These are phyloP conservation scores for Acanthurus leucopareius DNA, from an alignment of 2,797 vertebrate genomes.

Conservation along the genomic window DNA sequence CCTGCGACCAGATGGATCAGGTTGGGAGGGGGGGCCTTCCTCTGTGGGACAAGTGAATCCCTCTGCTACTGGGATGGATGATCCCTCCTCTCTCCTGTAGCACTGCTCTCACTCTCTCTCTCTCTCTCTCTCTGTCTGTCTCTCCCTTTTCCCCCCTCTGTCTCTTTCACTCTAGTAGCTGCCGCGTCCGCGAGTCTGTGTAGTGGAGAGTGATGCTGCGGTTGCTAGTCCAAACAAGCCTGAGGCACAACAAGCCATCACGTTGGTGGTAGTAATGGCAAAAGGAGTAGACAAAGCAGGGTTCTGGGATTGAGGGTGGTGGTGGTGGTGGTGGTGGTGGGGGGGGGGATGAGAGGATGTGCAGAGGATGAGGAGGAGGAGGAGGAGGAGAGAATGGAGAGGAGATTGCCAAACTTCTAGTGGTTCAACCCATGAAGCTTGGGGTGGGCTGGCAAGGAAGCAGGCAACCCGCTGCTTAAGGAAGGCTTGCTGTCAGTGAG, in stretches of 20 bases:
- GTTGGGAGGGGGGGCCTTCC: constrained; percentile 78
- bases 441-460: constrained; percentile 59
- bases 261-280: constrained; percentile 54
- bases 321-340: constrained; percentile 58
- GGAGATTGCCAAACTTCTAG: constrained; percentile 74
- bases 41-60: constrained; percentile 80
- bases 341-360: constrained; percentile 24
- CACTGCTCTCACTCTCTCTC: constrained; percentile 19
- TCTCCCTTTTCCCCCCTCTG: constrained; percentile 45
- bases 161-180: constrained; percentile 71
- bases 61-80: constrained; percentile 72
- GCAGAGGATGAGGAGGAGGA: constrained; percentile 17
- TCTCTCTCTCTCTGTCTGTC: constrained; percentile 3
- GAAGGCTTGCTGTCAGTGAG: constrained; percentile 61
- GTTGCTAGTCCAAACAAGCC: constrained; percentile 84
- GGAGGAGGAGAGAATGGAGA: constrained; percentile 71
- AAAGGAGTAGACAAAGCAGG: constrained; percentile 46
- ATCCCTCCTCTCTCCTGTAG: constrained; percentile 56
- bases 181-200: constrained; percentile 64
- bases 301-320: constrained; percentile 42
- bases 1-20: constrained; percentile 85
- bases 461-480: constrained; percentile 63
- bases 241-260: constrained; percentile 83
- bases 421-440: constrained; percentile 87
- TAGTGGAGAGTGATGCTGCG: constrained; percentile 76